Percentiles rank a stretch among this genome's conserved stretches.
Evolutionary conservation across 1,140 invertebrate species (phyloP).

Genomic region (Trissolcus basalis): DNA sequence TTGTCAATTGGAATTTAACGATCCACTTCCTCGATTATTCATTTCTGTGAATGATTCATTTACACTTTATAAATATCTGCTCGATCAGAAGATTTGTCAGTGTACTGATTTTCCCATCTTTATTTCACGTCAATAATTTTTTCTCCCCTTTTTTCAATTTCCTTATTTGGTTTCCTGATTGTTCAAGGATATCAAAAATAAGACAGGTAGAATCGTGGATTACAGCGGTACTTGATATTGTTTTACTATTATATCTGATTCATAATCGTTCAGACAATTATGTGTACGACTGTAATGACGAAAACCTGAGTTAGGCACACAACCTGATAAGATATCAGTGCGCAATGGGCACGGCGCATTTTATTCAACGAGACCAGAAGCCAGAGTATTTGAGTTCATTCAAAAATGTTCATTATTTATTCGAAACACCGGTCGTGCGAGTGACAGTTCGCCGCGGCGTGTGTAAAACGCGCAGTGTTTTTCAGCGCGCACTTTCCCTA

Average conservation of each 20-base stretch:
- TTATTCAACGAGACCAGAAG: not conserved
- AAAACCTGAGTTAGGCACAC: not conserved
- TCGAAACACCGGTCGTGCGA: not conserved
- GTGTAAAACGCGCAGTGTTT: not conserved
- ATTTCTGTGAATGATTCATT: not conserved
- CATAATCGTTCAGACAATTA: not conserved
- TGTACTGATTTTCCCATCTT: too few relatives aligned
- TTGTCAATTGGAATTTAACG: not conserved
- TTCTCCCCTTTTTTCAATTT: too few relatives aligned
- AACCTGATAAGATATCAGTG: constrained; percentile 5
- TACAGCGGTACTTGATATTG: too few relatives aligned
- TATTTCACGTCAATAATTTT: too few relatives aligned
- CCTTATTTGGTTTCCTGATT: too few relatives aligned
- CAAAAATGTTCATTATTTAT: constrained; percentile 11
- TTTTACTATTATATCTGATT: too few relatives aligned
- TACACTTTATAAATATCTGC: not conserved
- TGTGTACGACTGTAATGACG: not conserved
- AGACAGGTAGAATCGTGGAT: not conserved
- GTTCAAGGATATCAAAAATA: not conserved
- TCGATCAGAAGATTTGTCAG: too few relatives aligned
- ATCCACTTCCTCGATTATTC: constrained; percentile 3
- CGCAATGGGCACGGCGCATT: not conserved
- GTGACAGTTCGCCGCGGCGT: not conserved
- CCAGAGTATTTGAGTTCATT: not conserved
- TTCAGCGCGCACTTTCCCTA: not conserved